Evolutionary conservation across 2,797 vertebrate species (phyloP).

Genomic region (Myripristis murdjan): DNA sequence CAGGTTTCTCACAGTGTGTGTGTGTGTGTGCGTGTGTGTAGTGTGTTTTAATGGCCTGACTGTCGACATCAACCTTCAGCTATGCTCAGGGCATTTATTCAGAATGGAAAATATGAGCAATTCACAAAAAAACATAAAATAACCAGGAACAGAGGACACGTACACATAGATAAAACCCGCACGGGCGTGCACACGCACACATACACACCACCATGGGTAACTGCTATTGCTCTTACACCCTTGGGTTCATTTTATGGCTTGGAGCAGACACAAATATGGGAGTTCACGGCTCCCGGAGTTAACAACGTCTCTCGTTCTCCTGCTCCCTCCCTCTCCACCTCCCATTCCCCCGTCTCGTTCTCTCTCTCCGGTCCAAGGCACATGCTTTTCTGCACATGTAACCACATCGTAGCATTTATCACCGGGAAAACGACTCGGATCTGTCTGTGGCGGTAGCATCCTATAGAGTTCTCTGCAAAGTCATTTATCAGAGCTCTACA

Average conservation of each 20-base stretch:
- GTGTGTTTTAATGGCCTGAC: constrained; percentile 51
- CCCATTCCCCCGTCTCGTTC: constrained; percentile 20
- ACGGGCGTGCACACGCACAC: constrained; percentile 15
- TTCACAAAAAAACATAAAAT: constrained; percentile 54
- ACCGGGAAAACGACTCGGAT: background rate
- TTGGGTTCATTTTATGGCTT: constrained; percentile 64
- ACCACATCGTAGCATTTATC: constrained; percentile 2
- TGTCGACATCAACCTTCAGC: constrained; percentile 73
- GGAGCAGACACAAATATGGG: constrained; percentile 62
- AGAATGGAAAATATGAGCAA: constrained; percentile 83
- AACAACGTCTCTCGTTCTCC: constrained; percentile 46
- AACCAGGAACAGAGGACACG: constrained; percentile 54
- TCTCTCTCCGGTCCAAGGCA: background rate
- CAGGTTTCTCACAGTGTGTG: constrained; percentile 42
- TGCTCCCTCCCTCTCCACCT: constrained; percentile 6
- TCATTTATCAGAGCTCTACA: constrained; percentile 9
- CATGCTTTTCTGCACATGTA: constrained; percentile 30
- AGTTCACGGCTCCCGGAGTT: constrained; percentile 54
- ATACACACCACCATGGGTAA: constrained; percentile 30
- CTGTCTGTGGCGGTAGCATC: background rate
- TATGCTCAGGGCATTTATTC: constrained; percentile 75
- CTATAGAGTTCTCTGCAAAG: background rate
- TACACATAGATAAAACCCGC: constrained; percentile 35
- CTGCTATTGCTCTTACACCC: constrained; percentile 53
- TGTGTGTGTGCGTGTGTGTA: constrained; percentile 39